Evolutionary conservation across 2,888 invertebrate genomes (phyloP), one percentile per base, ranked within the genome.

Genomic region (Oscheius myriophilus): DNA sequence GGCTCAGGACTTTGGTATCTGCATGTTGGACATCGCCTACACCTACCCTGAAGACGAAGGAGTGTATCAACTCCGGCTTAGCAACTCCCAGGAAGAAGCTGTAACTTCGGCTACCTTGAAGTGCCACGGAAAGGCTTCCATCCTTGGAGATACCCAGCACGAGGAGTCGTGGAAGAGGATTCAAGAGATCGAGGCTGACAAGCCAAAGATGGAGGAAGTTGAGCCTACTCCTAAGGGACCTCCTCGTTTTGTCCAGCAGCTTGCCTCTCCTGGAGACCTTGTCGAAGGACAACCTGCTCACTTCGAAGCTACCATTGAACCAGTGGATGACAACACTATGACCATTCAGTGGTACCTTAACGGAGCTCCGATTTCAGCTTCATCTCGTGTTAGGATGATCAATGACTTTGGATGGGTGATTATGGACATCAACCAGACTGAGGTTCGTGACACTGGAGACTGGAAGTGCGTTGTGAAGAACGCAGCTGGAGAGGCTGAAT

Each of bases 1-100:
- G 42, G 93, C 92, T n/a, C 93, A 95, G 86, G 97, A 98, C 87
- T 97, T 98, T 88, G 97, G 97, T 71, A 94, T 93, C 86, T 93
- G 96, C 14, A 92, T 94, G 25, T 89, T 98, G 82, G 95, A 95
- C 86, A 91, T 95, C 73, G 91, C 90, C 63, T 93, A 93, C 83
- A 78, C 86, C 7, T 83, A 71, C 68, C 94, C 95, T 25, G 95
- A 95, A 88, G 97, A 97, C 89, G 94, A 95, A 1, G 96, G 96
- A 54, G 94, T 95, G 46, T 96, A 96, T 88, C 96, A 95, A 1
- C 95, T 96, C 87, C 91, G 94, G 69, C 95, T 96, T 46, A 87
- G 86, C 67, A 95, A 96, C 84, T 94, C 95, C 80, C 89, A 95
- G 66, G 97, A 96, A 66, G 94, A 96, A 90, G 96, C 96, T 26